Evolutionary conservation across 2,888 invertebrate genomes (phyloP), one percentile per base, ranked within the genome.

Genomic region (Caenorhabditis imperialis): DNA sequence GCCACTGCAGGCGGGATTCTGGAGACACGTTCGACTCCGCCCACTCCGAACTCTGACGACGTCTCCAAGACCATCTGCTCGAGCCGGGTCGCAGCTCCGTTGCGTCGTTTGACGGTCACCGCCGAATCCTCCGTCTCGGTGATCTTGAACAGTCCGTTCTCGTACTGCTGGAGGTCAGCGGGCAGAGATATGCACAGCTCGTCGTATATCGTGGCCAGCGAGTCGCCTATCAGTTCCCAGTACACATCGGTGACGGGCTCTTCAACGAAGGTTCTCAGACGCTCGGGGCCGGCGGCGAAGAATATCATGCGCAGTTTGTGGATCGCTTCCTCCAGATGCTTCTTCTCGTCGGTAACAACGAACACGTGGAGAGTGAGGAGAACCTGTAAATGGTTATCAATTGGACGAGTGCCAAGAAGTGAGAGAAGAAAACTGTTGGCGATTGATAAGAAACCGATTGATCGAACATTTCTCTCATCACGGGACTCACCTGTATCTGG

Each of bases 101-200:
- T 75, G 12, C 69, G 54, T 12, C 74, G 35, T 33, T 55, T 60
- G 6, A 38, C 47, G 7, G 60, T 44, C n/a, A 45, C 14, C 20
- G 25, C 8, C 7, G 47, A 37, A 33, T 67, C 65, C 8, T 65
- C 65, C n/a, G 51, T 20, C 30, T 75, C 63, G 4, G 60, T 50
- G 38, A 60, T 58, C 48, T 53, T 63, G 51, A 60, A 67, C 18
- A 72, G 54, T 3, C 55, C 60, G 16, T 62, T 60, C 25, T 78
- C 72, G 58, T 72, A 77, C 25, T 81, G 74, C 8, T 65, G 45
- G 25, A 83, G 54, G 45, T 83, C 81, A 3, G 65, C 51, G 1
- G 82, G 82, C 14, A 75, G 55, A 8, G 47, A 37, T 12, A 82
- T 69, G 37, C 78, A 78, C 3, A 83, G 54, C 30, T 82, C 81